Percentiles rank a stretch among this genome's conserved stretches.
phyloP scores from a whole-genome alignment of 2,797 vertebrate species.

The Chromis chromis region DNA sequence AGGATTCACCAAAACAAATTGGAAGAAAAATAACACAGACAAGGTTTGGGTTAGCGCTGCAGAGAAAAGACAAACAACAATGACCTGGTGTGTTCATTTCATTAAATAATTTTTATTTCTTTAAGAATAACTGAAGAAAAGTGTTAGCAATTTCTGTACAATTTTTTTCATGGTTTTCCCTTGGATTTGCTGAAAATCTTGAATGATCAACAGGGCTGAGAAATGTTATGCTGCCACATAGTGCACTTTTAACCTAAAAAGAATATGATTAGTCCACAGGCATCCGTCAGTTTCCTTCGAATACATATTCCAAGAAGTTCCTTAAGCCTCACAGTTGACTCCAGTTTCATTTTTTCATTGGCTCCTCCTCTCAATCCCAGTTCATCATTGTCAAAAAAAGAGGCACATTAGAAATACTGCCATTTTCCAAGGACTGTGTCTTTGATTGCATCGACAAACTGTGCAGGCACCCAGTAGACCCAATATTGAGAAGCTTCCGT shows the following conservation, averaged over 20 bases:
- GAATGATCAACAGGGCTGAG: conserved; percentile 82
- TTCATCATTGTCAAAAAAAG: conserved; percentile 94
- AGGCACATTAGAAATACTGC: conserved; percentile 99
- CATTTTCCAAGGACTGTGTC: conserved; percentile 99
- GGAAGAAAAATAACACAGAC: not conserved
- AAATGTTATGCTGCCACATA: conserved; percentile 84
- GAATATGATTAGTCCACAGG: conserved; percentile 82
- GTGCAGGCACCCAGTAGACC: conserved; percentile 99
- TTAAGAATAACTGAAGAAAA: conserved; percentile 89
- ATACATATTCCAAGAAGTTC: conserved; percentile 77
- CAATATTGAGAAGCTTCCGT: conserved; percentile 99
- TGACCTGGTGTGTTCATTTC: conserved; percentile 69
- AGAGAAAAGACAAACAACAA: conserved; percentile 60
- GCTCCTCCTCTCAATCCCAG: conserved; percentile 85
- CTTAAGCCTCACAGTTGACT: conserved; percentile 74
- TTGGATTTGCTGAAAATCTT: conserved; percentile 83
- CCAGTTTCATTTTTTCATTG: conserved; percentile 86
- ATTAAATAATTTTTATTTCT: conserved; percentile 91
- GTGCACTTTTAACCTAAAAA: conserved; percentile 85
- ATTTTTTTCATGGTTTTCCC: conserved; percentile 84
- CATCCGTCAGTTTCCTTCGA: conserved; percentile 82
- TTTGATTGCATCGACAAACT: conserved; percentile 99
- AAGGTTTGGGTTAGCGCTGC: not conserved
- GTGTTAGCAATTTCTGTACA: conserved; percentile 89
- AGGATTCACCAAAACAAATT: not conserved